Conservation (phyloP, 1,140 invertebrate species). For the Nylanderia fulva region DNA sequence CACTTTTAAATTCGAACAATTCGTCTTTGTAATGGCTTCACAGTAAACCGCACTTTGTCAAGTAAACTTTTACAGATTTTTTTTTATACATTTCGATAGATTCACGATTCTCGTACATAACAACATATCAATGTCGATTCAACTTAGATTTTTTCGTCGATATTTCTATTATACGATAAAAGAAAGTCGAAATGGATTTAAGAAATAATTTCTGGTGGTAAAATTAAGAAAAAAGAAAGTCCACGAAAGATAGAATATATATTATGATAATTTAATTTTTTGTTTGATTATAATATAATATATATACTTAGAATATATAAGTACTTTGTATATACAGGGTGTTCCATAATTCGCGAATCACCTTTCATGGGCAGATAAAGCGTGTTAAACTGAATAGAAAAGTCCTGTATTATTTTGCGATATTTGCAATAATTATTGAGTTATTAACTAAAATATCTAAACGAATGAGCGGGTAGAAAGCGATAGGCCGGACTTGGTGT, state of each 20-base stretch:
- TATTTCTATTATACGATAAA: conserved; percentile 7
- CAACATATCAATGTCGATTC: neutral
- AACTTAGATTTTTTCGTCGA: neutral
- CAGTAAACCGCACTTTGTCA: neutral
- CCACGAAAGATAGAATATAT: neutral
- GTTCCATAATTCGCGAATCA: too few relatives aligned
- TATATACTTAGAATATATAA: too few relatives aligned
- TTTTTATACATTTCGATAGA: neutral
- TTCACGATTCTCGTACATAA: neutral
- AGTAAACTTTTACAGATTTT: neutral
- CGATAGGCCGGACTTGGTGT: too few relatives aligned
- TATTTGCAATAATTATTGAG: too few relatives aligned
- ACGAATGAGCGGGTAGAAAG: too few relatives aligned
- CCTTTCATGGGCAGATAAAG: too few relatives aligned
- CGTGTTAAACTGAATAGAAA: too few relatives aligned
- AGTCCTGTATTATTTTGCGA: too few relatives aligned
- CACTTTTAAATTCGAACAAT: neutral
- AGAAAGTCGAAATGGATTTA: conserved; percentile 16
- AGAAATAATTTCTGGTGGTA: conserved; percentile 17
- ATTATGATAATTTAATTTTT: conserved; percentile 26
- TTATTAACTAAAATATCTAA: too few relatives aligned
- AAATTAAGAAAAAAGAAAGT: neutral
- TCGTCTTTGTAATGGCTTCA: neutral
- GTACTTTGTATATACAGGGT: too few relatives aligned
- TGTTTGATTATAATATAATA: too few relatives aligned